Conservation (phyloP, 1,140 invertebrate species). For the Apis laboriosa region DNA sequence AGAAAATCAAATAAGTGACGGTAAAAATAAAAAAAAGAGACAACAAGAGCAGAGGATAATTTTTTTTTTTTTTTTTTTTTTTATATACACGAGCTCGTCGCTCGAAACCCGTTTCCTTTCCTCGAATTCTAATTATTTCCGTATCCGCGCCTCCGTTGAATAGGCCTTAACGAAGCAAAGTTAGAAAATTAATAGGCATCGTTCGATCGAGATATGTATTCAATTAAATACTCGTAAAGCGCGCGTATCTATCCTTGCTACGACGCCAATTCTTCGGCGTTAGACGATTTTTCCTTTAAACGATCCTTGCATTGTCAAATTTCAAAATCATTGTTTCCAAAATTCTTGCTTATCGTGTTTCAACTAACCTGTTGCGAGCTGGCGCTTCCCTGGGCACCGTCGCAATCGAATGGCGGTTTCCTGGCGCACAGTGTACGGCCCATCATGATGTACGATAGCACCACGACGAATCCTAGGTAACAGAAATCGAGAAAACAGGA, state of each 20-base stretch:
- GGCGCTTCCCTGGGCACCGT: conserved; percentile 81
- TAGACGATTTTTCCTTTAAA: neutral
- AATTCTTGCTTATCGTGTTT: neutral
- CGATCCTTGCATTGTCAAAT: neutral
- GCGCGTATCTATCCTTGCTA: neutral
- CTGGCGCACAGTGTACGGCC: conserved; percentile 86
- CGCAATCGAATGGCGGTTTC: conserved; percentile 84
- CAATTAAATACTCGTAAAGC: neutral
- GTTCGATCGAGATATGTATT: neutral
- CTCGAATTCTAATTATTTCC: conserved; percentile 13
- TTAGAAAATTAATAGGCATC: neutral
- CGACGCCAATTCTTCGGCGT: neutral
- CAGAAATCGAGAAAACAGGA: neutral
- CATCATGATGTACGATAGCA: conserved; percentile 87
- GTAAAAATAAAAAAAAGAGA: neutral
- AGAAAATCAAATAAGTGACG: no score
- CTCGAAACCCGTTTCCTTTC: neutral
- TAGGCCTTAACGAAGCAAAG: conserved; percentile 37
- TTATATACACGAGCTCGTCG: neutral
- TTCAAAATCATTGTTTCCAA: no score
- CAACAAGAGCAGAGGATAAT: neutral
- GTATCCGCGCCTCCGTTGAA: neutral
- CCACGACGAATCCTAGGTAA: conserved; percentile 83
- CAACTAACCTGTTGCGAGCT: conserved; percentile 84
- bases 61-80: no score